Conservation (phyloP, 2,113 vertebrate genomes). For the Emydocephalus ijimae region DNA sequence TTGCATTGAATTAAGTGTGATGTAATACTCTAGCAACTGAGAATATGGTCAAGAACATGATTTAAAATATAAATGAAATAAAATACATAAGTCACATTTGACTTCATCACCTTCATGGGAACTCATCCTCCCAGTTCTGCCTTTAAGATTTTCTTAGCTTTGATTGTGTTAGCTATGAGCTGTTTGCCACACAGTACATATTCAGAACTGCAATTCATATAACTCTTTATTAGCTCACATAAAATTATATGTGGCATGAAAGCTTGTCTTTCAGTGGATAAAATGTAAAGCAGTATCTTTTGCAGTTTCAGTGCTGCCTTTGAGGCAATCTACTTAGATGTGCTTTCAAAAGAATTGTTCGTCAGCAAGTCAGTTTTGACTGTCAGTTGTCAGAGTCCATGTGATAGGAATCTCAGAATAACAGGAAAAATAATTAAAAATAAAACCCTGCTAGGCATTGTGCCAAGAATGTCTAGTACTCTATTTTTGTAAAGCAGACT, state of each 20-base stretch:
- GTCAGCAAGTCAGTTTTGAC: background rate
- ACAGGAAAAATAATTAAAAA: background rate
- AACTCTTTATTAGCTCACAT: background rate
- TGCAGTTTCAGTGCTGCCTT: background rate
- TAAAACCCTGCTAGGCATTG: background rate
- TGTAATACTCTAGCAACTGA: background rate
- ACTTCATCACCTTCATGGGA: background rate
- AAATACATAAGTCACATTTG: background rate
- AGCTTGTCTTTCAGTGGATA: background rate
- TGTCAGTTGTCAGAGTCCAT: background rate
- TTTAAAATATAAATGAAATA: background rate
- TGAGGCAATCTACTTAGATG: background rate
- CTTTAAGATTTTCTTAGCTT: background rate
- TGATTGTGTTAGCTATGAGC: background rate
- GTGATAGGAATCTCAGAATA: background rate
- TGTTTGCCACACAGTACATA: background rate
- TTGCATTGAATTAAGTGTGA: background rate
- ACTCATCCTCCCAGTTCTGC: background rate
- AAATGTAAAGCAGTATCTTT: background rate
- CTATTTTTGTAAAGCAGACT: constrained; percentile 1
- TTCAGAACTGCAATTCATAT: background rate
- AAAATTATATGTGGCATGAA: background rate
- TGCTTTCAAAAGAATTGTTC: background rate
- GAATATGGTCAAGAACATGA: background rate
- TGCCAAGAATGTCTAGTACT: background rate